These are phyloP conservation scores for Laticauda laticaudata DNA, from an alignment of 2,113 vertebrate genomes.

Conservation along the genomic window DNA sequence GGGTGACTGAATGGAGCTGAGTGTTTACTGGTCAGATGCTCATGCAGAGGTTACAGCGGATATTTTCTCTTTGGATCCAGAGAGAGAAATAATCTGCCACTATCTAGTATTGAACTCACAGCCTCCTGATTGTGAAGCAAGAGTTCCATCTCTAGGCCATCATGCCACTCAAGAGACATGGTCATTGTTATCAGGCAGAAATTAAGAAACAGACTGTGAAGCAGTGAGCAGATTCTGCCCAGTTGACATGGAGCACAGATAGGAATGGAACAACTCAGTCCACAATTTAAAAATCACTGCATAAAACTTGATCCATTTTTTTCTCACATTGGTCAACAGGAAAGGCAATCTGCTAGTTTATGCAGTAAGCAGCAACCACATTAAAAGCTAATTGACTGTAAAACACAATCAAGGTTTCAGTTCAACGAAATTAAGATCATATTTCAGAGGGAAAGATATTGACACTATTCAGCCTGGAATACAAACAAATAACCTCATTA, in stretches of 20 bases:
- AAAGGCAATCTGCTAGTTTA: background rate
- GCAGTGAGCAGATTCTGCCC: background rate
- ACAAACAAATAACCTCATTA: constrained; percentile 23
- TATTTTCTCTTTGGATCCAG: background rate
- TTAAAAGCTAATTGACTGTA: background rate
- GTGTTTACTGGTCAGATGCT: background rate
- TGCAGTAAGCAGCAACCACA: background rate
- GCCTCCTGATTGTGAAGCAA: background rate
- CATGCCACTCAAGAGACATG: background rate
- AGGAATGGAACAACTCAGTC: background rate
- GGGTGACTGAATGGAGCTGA: background rate
- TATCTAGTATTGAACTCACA: background rate
- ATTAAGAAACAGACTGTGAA: background rate
- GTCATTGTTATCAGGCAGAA: background rate
- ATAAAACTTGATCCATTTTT: background rate
- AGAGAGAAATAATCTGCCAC: background rate
- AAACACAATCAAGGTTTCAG: background rate
- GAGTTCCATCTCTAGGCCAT: background rate
- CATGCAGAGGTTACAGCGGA: background rate
- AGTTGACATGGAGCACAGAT: background rate
- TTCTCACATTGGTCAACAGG: background rate
- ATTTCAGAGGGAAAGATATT: background rate
- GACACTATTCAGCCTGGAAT: constrained; percentile 22
- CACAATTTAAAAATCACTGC: background rate
- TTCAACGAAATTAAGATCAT: background rate